A percentile compares a stretch with the other conserved stretches of the same genome.
Evolutionary conservation across 2,888 invertebrate species (phyloP).

Genomic region (Plagiodera versicolora): DNA sequence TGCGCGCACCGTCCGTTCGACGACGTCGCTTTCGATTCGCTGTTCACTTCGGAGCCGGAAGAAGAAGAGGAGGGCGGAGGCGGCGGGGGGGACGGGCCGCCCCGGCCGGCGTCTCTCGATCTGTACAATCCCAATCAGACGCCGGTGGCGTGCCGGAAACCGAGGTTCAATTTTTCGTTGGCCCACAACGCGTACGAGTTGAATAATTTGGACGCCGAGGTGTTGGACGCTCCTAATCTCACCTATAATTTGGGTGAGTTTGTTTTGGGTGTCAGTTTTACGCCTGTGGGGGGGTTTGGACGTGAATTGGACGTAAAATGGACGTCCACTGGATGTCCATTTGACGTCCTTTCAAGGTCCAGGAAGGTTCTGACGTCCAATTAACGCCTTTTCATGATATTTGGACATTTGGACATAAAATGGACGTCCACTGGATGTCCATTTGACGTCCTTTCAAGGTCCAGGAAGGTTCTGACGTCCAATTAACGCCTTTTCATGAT

Average conservation of each 20-base stretch:
- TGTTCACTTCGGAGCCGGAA: slow-evolving; percentile 51
- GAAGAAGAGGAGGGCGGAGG: slow-evolving; percentile 52
- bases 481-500: too few relatives aligned
- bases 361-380: too few relatives aligned
- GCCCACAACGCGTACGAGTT: slow-evolving; percentile 68
- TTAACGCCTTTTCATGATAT: too few relatives aligned
- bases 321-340: too few relatives aligned
- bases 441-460: too few relatives aligned
- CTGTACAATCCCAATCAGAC: slow-evolving; percentile 65
- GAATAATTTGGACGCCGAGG: slow-evolving; percentile 67
- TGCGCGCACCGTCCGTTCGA: slow-evolving; percentile 47
- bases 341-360: too few relatives aligned
- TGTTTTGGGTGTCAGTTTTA: too few relatives aligned
- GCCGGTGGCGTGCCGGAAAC: slow-evolving; percentile 66
- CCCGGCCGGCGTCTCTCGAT: slow-evolving; percentile 65
- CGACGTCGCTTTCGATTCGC: slow-evolving; percentile 52
- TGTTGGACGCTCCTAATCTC: slow-evolving; percentile 63
- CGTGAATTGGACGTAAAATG: too few relatives aligned
- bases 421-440: too few relatives aligned
- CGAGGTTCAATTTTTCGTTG: slow-evolving; percentile 69
- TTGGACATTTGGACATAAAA: too few relatives aligned
- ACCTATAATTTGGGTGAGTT: slow-evolving; percentile 53
- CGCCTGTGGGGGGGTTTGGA: too few relatives aligned
- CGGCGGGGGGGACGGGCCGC: slow-evolving; percentile 52
- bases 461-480: too few relatives aligned